Percentiles rank a stretch among this genome's conserved stretches.
Conservation (phyloP, 2,113 vertebrate species). For the Heterotilapia buettikoferi region DNA sequence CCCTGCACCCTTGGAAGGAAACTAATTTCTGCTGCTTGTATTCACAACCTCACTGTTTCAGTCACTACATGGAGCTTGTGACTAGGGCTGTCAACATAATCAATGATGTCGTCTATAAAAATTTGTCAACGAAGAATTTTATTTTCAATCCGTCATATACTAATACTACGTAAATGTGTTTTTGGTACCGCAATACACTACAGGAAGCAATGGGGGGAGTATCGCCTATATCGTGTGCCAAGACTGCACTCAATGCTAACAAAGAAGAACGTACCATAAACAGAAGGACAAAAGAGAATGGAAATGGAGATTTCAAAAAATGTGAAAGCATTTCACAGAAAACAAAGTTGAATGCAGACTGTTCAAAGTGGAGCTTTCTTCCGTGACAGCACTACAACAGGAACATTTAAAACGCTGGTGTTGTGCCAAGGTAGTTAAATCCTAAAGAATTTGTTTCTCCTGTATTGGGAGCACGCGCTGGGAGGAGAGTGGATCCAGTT, state of each 20-base stretch:
- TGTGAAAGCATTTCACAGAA: background rate
- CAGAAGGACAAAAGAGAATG: background rate
- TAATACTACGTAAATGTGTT: background rate
- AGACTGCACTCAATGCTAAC: no score
- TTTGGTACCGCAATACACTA: background rate
- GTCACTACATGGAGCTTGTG: background rate
- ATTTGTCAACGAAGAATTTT: background rate
- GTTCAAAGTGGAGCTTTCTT: background rate
- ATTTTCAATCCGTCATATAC: background rate
- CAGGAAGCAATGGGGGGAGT: background rate
- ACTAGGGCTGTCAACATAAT: background rate
- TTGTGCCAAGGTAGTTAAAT: background rate
- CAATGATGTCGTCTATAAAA: background rate
- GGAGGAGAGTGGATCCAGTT: background rate
- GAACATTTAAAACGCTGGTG: background rate
- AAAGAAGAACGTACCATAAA: background rate
- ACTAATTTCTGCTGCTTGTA: background rate
- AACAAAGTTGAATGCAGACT: background rate
- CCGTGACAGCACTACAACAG: background rate
- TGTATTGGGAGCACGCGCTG: background rate
- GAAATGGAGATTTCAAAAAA: background rate
- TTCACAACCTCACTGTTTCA: background rate
- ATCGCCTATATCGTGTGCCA: fast-evolving
- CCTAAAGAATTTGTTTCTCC: background rate
- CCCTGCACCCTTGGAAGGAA: background rate